These are phyloP conservation scores for Gari tellinella DNA, from an alignment of 2,888 invertebrate species.

Conservation along the genomic window DNA sequence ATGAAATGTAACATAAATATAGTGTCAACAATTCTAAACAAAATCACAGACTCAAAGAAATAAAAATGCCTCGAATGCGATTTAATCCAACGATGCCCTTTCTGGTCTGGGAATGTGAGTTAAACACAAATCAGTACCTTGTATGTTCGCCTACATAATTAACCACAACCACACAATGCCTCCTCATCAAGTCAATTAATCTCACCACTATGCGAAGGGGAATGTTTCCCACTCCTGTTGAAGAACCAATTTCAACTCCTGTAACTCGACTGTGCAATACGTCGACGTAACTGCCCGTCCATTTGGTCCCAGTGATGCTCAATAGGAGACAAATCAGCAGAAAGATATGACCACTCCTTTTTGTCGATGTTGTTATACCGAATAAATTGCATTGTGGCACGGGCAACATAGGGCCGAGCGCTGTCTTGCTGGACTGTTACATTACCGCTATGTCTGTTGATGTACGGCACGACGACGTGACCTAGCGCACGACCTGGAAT, in stretches of 20 bases:
- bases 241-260: neutral
- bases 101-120: no score
- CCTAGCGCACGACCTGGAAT: neutral
- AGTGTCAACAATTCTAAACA: no score
- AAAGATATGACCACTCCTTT: neutral
- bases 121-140: no score
- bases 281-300: neutral
- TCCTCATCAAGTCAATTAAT: neutral
- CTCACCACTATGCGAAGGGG: neutral
- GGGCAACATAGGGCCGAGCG: neutral
- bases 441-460: neutral
- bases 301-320: conserved; percentile 1
- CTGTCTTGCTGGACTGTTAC: neutral
- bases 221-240: conserved; percentile 1
- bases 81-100: no score
- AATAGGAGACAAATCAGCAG: neutral
- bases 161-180: neutral
- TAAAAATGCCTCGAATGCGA: no score
- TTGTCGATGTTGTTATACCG: neutral
- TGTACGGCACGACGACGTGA: neutral
- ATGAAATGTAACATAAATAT: no score
- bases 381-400: neutral
- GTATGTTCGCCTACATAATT: no score
- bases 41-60: no score
- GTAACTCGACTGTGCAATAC: neutral